A percentile compares a stretch with the other conserved stretches of the same genome.
phyloP scores from a whole-genome alignment of 2,113 vertebrate species.

The Takifugu bimaculatus region DNA sequence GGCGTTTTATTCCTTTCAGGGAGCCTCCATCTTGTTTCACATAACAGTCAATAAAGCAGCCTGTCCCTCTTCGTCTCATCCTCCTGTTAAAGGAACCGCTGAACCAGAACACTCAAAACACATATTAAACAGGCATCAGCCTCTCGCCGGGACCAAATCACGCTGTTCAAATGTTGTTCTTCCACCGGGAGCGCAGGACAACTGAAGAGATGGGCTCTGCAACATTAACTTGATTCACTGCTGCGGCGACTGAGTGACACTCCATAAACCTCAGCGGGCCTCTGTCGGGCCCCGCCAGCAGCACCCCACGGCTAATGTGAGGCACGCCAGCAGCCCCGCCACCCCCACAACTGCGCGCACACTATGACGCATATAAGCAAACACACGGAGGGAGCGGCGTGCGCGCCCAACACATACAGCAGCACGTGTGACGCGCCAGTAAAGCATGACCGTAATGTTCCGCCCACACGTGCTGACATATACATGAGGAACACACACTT shows the following conservation, averaged over 20 bases:
- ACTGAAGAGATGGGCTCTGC: conserved; percentile 74
- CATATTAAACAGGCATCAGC: conserved; percentile 77
- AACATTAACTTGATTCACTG: conserved; percentile 78
- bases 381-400: conserved; percentile 13
- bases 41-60: conserved; percentile 68
- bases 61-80: conserved; percentile 41
- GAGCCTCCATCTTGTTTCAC: conserved; percentile 68
- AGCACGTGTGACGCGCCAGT: conserved; percentile 5
- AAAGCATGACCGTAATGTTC: conserved; percentile 20
- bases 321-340: conserved; percentile 47
- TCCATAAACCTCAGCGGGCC: conserved; percentile 74
- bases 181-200: conserved; percentile 70
- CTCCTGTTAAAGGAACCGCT: conserved; percentile 72
- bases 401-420: conserved; percentile 1
- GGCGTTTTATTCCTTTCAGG: conserved; percentile 59
- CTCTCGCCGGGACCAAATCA: conserved; percentile 71
- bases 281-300: conserved; percentile 55
- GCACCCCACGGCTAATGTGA: conserved; percentile 69
- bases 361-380: neutral
- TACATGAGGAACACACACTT: conserved; percentile 4
- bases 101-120: conserved; percentile 74
- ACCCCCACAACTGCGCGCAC: conserved; percentile 35
- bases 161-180: conserved; percentile 78
- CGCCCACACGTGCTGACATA: conserved; percentile 21
- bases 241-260: conserved; percentile 72